These are phyloP conservation scores for Phalera bucephala DNA, from an alignment of 2,888 invertebrate species.

Conservation along the genomic window DNA sequence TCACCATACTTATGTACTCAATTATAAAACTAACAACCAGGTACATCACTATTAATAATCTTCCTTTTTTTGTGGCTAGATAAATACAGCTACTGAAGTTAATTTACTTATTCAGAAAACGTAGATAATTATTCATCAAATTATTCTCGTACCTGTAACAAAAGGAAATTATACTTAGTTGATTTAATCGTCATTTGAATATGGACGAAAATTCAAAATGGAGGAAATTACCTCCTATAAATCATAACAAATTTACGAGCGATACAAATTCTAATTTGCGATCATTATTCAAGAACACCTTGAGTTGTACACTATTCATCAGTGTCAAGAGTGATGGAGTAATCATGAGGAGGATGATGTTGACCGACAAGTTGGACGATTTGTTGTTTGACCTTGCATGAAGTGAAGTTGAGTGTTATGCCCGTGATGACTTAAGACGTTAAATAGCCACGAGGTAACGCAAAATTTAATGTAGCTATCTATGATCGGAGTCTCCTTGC, in stretches of 20 bases:
- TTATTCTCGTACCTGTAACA: constrained; percentile 27
- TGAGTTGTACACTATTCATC: constrained; percentile 19
- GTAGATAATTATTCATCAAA: constrained; percentile 8
- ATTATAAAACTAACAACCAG: not conserved
- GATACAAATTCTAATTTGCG: constrained; percentile 10
- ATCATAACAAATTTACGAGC: constrained; percentile 6
- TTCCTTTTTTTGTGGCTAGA: constrained; percentile 3
- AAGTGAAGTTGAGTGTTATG: too few species aligned
- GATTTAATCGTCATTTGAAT: constrained; percentile 4
- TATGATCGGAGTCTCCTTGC: too few species aligned
- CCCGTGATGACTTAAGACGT: too few species aligned
- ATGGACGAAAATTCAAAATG: constrained; percentile 8
- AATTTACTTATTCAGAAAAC: constrained; percentile 1
- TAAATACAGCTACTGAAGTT: not conserved
- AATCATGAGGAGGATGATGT: too few species aligned
- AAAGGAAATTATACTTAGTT: constrained; percentile 17
- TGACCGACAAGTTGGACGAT: too few species aligned
- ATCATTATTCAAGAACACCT: constrained; percentile 9
- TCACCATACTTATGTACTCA: too few species aligned
- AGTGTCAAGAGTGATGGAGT: too few species aligned
- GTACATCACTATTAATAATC: not conserved
- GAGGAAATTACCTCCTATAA: constrained; percentile 13
- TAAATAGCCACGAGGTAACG: too few species aligned
- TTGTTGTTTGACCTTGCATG: too few species aligned
- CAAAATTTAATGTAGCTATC: too few species aligned